A percentile compares a stretch with the other conserved stretches of the same genome.
Conservation (phyloP, 2,888 invertebrate genomes). For the Meghimatium bilineatum region DNA sequence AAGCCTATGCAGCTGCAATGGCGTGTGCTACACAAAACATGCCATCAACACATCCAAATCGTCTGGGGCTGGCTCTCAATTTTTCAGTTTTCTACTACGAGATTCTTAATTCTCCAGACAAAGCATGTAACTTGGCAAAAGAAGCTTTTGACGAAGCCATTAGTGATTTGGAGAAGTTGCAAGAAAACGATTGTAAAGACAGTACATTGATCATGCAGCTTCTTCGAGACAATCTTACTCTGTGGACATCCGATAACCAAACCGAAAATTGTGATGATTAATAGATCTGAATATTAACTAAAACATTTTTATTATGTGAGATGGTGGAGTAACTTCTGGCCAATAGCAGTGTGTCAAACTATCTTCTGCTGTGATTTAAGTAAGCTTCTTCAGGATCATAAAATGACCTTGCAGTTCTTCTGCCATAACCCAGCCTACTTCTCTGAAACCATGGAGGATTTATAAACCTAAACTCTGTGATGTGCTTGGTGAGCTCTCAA, state of each 20-base stretch:
- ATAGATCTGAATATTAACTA: constrained; percentile 29
- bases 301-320: constrained; percentile 5
- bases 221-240: too few species aligned
- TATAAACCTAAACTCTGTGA: constrained; percentile 3
- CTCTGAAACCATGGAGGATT: background rate
- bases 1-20: constrained; percentile 83
- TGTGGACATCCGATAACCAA: constrained; percentile 95
- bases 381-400: constrained; percentile 17
- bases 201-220: constrained; percentile 99
- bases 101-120: constrained; percentile 99
- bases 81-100: constrained; percentile 99
- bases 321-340: constrained; percentile 26
- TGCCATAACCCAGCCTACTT: background rate
- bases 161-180: constrained; percentile 98
- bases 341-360: constrained; percentile 23
- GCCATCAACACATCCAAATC: constrained; percentile 99
- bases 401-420: constrained; percentile 5
- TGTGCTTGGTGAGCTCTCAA: background rate
- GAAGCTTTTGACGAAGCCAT: constrained; percentile 99
- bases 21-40: constrained; percentile 98
- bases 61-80: too few species aligned
- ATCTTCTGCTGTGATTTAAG: constrained; percentile 32
- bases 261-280: constrained; percentile 52
- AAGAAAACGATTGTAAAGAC: constrained; percentile 99
- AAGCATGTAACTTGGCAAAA: constrained; percentile 99